Percentiles rank a stretch among this genome's conserved stretches.
phyloP scores from a whole-genome alignment of 2,888 invertebrate genomes.

The Lasioglossum calceatum region DNA sequence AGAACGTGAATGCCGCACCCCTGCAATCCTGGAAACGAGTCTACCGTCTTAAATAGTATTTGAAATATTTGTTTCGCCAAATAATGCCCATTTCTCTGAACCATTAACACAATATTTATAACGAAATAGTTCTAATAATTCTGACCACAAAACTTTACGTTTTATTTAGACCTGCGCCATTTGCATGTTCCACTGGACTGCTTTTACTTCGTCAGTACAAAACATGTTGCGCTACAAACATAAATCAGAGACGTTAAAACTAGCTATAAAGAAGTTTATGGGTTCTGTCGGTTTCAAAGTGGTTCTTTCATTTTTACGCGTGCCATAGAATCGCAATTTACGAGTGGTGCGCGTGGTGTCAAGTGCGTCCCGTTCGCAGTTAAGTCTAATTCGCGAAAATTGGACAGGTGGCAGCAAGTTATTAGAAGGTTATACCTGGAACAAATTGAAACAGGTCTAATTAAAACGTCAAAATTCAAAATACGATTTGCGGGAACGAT shows the following conservation, averaged over 20 bases:
- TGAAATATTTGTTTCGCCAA: no score
- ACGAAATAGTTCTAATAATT: neutral
- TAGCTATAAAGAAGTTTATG: neutral
- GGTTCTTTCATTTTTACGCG: neutral
- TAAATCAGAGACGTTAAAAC: neutral
- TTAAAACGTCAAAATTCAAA: constrained; percentile 42
- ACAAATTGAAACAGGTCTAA: constrained; percentile 35
- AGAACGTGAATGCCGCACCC: no score
- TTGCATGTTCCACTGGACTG: neutral
- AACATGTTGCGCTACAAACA: neutral
- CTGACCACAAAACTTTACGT: neutral
- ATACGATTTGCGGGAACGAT: neutral
- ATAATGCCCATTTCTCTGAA: neutral
- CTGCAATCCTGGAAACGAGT: no score
- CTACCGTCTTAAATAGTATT: no score
- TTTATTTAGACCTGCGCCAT: neutral
- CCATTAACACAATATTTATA: neutral
- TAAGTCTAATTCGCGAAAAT: constrained; percentile 7
- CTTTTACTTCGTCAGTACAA: neutral
- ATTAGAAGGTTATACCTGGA: neutral
- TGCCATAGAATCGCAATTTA: constrained; percentile 3
- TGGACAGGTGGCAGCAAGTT: neutral
- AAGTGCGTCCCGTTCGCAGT: neutral
- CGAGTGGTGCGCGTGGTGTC: neutral
- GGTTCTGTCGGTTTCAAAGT: neutral